Conservation (phyloP, 2,888 invertebrate genomes). For the Ophioninae sp. region DNA sequence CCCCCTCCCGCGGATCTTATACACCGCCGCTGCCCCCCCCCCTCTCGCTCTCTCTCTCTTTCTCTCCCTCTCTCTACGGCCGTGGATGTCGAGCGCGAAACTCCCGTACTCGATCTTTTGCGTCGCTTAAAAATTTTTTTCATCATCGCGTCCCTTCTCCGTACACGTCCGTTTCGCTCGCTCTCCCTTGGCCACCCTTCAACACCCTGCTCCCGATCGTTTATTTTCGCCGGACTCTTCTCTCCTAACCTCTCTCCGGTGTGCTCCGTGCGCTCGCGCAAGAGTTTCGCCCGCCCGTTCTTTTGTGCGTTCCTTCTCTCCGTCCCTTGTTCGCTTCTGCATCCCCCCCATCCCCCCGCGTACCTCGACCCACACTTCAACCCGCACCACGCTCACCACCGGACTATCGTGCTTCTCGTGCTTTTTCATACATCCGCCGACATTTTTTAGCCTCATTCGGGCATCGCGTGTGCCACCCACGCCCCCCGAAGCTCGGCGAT, state of each 20-base stretch:
- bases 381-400: too few relatives aligned
- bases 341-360: not conserved
- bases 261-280: slow-evolving; percentile 47
- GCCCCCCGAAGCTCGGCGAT: not conserved
- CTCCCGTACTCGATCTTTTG: slow-evolving; percentile 53
- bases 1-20: slow-evolving; percentile 18
- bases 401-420: not conserved
- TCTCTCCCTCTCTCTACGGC: slow-evolving; percentile 23
- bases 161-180: not conserved
- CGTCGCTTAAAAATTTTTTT: slow-evolving; percentile 7
- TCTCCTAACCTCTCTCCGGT: slow-evolving; percentile 50
- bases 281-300: slow-evolving; percentile 40
- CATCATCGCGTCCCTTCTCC: not conserved
- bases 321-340: not conserved
- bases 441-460: not conserved
- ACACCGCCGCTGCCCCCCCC: slow-evolving; percentile 5
- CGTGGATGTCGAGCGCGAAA: slow-evolving; percentile 39
- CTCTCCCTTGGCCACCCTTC: slow-evolving; percentile 22
- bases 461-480: not conserved
- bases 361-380: too few relatives aligned
- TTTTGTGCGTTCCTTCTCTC: slow-evolving; percentile 15
- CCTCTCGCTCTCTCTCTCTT: slow-evolving; percentile 18
- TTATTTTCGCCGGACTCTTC: slow-evolving; percentile 53
- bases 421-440: not conserved
- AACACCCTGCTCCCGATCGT: not conserved